phyloP scores from a whole-genome alignment of 2,888 invertebrate genomes.

The Calliphora vomitoria region DNA sequence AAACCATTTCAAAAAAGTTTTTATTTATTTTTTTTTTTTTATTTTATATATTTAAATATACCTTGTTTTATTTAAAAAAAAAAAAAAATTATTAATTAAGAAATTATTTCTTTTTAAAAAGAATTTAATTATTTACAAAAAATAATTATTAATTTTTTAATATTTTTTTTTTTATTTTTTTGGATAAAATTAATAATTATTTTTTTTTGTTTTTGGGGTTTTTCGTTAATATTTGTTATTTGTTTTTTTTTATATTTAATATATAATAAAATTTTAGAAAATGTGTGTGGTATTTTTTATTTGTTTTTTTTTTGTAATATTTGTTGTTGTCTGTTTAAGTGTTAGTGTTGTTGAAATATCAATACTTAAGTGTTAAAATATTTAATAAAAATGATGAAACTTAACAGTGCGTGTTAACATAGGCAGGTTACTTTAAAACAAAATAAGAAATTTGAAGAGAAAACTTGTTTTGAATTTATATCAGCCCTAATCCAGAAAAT shows the following conservation, averaged over 20 bases:
- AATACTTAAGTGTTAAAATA: slow-evolving; percentile 60
- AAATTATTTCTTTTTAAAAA: slow-evolving; percentile 49
- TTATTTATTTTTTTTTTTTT: slow-evolving; percentile 23
- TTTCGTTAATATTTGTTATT: slow-evolving; percentile 7
- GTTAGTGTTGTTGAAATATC: slow-evolving; percentile 27
- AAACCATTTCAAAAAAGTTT: slow-evolving; percentile 61
- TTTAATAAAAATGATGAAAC: neutral
- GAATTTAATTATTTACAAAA: slow-evolving; percentile 51
- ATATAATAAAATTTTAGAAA: slow-evolving; percentile 53
- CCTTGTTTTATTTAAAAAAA: slow-evolving; percentile 57
- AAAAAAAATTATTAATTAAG: slow-evolving; percentile 32
- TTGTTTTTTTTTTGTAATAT: neutral
- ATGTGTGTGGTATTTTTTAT: slow-evolving; percentile 34
- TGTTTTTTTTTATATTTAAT: slow-evolving; percentile 13
- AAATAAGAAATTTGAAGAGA: neutral
- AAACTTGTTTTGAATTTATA: no score
- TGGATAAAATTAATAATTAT: slow-evolving; percentile 51
- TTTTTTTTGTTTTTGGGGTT: slow-evolving; percentile 25
- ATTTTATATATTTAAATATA: slow-evolving; percentile 48
- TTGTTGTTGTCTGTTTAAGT: slow-evolving; percentile 42
- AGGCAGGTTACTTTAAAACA: neutral
- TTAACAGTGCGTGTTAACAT: neutral
- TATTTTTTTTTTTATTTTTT: slow-evolving; percentile 5
- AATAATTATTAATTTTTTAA: slow-evolving; percentile 39
- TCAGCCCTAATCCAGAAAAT: no score